These are phyloP conservation scores for Bombus polaris DNA, from an alignment of 1,140 invertebrate genomes.

Conservation along the genomic window DNA sequence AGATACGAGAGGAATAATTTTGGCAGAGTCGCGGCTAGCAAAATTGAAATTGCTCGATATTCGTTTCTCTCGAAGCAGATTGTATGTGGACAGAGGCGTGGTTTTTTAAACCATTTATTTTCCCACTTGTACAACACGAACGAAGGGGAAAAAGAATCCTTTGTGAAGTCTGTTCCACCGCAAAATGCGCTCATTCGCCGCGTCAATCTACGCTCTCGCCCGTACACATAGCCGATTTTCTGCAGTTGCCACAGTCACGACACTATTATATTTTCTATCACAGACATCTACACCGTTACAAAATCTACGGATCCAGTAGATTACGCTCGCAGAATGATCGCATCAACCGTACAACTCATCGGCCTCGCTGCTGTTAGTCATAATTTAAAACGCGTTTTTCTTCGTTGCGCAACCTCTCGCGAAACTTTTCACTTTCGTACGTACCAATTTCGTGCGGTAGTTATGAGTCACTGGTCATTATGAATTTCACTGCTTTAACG, in stretches of 20 bases:
- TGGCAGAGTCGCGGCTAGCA: neutral
- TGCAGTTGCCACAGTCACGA: neutral
- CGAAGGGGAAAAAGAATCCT: neutral
- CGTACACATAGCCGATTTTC: neutral
- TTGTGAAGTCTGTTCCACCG: neutral
- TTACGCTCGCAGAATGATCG: neutral
- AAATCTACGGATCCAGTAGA: slow-evolving; percentile 23
- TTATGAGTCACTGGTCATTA: neutral
- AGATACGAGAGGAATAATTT: neutral
- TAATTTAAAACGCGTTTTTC: neutral
- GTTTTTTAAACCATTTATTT: neutral
- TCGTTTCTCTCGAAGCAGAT: neutral
- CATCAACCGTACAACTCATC: neutral
- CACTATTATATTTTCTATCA: slow-evolving; percentile 3
- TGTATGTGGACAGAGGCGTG: neutral
- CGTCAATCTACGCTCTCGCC: neutral
- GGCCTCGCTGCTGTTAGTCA: neutral
- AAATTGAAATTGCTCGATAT: slow-evolving; percentile 6
- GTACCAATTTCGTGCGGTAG: neutral
- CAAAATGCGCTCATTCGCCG: neutral
- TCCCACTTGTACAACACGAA: neutral
- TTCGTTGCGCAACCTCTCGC: neutral
- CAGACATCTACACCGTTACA: slow-evolving; percentile 6
- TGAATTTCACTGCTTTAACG: neutral
- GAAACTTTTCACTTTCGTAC: neutral